These are phyloP conservation scores for Venturia canescens DNA, from an alignment of 1,140 invertebrate genomes.

Conservation along the genomic window DNA sequence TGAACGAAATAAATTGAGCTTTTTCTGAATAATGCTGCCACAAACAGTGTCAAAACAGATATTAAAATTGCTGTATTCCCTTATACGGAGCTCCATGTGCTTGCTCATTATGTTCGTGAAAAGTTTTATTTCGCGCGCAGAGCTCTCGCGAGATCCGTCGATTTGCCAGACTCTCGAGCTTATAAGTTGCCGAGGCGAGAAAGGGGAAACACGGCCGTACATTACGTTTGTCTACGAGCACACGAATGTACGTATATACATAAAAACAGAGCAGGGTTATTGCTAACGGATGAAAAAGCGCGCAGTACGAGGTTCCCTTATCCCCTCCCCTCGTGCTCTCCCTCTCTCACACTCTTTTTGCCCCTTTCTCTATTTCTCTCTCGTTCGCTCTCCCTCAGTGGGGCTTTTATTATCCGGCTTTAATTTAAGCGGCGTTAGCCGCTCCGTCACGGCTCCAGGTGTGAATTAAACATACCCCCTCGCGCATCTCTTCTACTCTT, in stretches of 20 bases:
- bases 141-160: slow-evolving; percentile 17
- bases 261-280: slow-evolving; percentile 11
- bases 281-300: slow-evolving; percentile 53
- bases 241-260: slow-evolving; percentile 37
- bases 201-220: slow-evolving; percentile 45
- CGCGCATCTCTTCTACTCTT: slow-evolving; percentile 39
- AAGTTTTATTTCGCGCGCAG: neutral
- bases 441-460: slow-evolving; percentile 72
- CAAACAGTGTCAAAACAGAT: neutral
- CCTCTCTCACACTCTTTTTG: neutral
- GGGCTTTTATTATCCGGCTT: slow-evolving; percentile 76
- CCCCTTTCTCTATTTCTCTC: neutral
- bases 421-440: slow-evolving; percentile 75
- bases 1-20: too few relatives aligned
- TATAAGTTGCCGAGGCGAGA: slow-evolving; percentile 31
- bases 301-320: slow-evolving; percentile 47
- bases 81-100: neutral
- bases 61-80: neutral
- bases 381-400: slow-evolving; percentile 38
- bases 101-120: slow-evolving; percentile 11
- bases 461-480: slow-evolving; percentile 70
- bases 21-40: neutral
- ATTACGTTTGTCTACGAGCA: slow-evolving; percentile 51
- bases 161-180: slow-evolving; percentile 16
- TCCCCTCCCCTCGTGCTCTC: neutral